Evolutionary conservation across 2,797 vertebrate species (phyloP).

Genomic region (Limnodromus scolopaceus): DNA sequence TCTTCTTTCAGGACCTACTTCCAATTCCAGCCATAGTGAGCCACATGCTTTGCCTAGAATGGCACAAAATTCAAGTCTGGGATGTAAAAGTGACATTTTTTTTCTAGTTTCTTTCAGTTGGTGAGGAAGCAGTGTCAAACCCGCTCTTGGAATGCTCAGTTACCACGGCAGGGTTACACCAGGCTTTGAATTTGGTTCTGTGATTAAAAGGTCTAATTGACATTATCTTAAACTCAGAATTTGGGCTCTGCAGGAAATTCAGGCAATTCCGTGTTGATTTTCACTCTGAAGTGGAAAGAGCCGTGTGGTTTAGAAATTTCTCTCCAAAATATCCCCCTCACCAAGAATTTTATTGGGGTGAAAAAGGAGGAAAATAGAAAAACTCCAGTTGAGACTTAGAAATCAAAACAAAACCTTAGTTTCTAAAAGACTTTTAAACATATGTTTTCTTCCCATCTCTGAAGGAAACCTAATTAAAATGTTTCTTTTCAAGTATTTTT

Average conservation of each 20-base stretch:
- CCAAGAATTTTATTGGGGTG: background rate
- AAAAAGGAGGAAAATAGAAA: background rate
- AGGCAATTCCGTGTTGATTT: background rate
- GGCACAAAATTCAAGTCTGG: background rate
- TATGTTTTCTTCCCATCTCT: background rate
- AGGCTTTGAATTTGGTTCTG: background rate
- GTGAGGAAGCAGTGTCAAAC: background rate
- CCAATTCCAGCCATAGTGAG: background rate
- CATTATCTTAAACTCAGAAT: background rate
- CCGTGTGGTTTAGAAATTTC: background rate
- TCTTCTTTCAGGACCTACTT: background rate
- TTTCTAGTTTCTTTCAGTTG: background rate
- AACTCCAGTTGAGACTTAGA: background rate
- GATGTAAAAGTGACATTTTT: background rate
- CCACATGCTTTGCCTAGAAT: background rate
- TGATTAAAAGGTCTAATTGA: background rate
- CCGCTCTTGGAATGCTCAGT: background rate
- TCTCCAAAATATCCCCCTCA: background rate
- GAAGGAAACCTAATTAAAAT: background rate
- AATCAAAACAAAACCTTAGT: background rate
- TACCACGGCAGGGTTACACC: background rate
- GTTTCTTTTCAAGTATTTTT: background rate
- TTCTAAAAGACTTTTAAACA: background rate
- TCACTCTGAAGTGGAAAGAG: background rate
- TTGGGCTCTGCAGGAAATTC: background rate